A percentile compares a stretch with the other conserved stretches of the same genome.
These are phyloP conservation scores for Pimephales promelas DNA, from an alignment of 2,113 vertebrate genomes.

Conservation along the genomic window DNA sequence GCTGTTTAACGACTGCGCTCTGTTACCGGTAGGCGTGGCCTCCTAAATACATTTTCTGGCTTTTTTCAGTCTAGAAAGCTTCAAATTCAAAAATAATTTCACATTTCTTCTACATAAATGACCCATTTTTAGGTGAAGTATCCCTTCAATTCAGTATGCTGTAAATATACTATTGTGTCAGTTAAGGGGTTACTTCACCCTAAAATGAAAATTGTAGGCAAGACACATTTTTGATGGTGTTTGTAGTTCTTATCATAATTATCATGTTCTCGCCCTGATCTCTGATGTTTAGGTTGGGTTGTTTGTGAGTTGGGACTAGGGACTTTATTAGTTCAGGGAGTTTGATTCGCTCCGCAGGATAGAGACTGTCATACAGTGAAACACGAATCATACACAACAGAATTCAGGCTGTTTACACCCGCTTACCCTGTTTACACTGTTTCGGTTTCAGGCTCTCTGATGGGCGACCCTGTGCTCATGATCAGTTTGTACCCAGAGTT, in stretches of 20 bases:
- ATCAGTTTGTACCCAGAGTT: slow-evolving; percentile 82
- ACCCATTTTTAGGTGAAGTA: too few species aligned
- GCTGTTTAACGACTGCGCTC: too few species aligned
- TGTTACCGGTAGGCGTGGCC: too few species aligned
- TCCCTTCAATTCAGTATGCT: not conserved
- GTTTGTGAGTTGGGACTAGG: not conserved
- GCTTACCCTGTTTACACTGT: not conserved
- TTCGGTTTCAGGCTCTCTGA: slow-evolving; percentile 8
- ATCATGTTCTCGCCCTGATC: not conserved
- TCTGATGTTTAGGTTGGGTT: not conserved
- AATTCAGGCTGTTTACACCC: not conserved
- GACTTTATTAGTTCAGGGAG: not conserved
- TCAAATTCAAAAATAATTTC: too few species aligned
- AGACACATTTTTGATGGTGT: too few species aligned
- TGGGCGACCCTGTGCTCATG: slow-evolving; percentile 78
- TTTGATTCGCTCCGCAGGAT: not conserved
- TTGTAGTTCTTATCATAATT: too few species aligned
- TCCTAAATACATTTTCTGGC: too few species aligned
- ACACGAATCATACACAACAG: not conserved
- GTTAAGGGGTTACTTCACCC: too few species aligned
- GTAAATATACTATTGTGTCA: not conserved
- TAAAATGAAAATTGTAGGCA: too few species aligned
- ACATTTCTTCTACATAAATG: too few species aligned
- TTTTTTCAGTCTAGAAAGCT: too few species aligned
- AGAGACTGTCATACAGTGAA: not conserved